A percentile compares a stretch with the other conserved stretches of the same genome.
These are phyloP conservation scores for Conus betulinus DNA, from an alignment of 1,140 invertebrate genomes.

Conservation along the genomic window DNA sequence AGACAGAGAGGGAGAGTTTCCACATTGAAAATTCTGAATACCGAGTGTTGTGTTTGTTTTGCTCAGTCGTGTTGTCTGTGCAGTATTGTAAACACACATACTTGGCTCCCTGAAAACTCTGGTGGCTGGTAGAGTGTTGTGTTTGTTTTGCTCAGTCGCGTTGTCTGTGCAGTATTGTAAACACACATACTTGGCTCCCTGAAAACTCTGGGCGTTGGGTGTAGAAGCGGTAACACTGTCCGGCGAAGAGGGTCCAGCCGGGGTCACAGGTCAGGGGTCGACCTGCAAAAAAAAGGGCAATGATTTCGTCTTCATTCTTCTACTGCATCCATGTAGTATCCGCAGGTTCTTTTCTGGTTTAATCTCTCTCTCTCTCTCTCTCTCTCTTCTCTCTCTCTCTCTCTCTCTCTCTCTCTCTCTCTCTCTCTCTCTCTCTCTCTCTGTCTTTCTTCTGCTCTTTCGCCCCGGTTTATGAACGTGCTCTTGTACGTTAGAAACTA, in stretches of 20 bases:
- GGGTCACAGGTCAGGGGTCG: conserved; percentile 30
- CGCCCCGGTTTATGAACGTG: no score
- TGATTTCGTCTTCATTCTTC: not conserved
- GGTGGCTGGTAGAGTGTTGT: not conserved
- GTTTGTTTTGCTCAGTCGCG: no score
- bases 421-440: not conserved
- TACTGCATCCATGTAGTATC: no score
- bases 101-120: not conserved
- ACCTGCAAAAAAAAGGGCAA: not conserved
- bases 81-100: not conserved
- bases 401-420: not conserved
- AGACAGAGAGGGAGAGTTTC: no score
- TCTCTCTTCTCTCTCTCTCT: not conserved
- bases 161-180: no score
- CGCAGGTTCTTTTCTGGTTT: no score
- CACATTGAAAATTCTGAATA: no score
- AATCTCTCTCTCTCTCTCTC: not conserved
- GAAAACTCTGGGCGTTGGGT: not conserved
- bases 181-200: not conserved
- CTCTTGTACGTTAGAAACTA: no score
- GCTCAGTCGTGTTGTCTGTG: no score
- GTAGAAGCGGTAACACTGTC: conserved; percentile 7
- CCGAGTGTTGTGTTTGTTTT: no score
- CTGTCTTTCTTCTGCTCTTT: no score
- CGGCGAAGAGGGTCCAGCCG: conserved; percentile 5